Evolutionary conservation across 2,113 vertebrate species (phyloP).

Genomic region (Saccopteryx leptura): DNA sequence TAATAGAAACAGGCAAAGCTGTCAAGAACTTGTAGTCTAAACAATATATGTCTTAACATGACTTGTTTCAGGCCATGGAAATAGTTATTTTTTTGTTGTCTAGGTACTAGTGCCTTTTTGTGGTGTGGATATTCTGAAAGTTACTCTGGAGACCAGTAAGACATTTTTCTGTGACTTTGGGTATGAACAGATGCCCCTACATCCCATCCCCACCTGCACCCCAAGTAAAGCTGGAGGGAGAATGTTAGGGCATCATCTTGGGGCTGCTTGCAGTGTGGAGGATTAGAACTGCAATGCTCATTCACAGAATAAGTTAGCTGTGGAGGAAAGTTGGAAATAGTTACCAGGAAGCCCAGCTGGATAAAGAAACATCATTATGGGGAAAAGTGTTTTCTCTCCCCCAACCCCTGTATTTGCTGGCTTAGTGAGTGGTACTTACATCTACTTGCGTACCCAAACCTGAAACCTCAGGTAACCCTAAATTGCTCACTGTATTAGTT

Average conservation of each 20-base stretch:
- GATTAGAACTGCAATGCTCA: neutral
- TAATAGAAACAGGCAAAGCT: slow-evolving; percentile 62
- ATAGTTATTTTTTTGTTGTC: slow-evolving; percentile 5
- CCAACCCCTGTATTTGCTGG: neutral
- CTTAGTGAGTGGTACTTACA: neutral
- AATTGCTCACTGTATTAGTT: neutral
- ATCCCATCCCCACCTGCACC: accelerated
- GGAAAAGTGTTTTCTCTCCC: neutral
- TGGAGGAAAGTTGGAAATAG: neutral
- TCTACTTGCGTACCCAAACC: neutral
- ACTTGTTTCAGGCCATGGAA: neutral
- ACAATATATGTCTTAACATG: slow-evolving; percentile 46
- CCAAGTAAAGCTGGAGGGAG: neutral
- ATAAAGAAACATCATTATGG: neutral
- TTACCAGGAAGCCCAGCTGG: neutral
- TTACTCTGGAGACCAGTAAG: neutral
- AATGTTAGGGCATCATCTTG: neutral
- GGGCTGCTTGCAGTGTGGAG: neutral
- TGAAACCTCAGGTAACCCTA: neutral
- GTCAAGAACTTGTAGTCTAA: slow-evolving; percentile 59
- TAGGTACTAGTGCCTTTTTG: neutral
- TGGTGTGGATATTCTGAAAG: neutral
- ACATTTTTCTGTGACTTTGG: neutral
- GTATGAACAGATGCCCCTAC: neutral
- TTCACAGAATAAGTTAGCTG: neutral